A percentile compares a stretch with the other conserved stretches of the same genome.
phyloP scores from a whole-genome alignment of 2,113 vertebrate species.

The Chunga burmeisteri region DNA sequence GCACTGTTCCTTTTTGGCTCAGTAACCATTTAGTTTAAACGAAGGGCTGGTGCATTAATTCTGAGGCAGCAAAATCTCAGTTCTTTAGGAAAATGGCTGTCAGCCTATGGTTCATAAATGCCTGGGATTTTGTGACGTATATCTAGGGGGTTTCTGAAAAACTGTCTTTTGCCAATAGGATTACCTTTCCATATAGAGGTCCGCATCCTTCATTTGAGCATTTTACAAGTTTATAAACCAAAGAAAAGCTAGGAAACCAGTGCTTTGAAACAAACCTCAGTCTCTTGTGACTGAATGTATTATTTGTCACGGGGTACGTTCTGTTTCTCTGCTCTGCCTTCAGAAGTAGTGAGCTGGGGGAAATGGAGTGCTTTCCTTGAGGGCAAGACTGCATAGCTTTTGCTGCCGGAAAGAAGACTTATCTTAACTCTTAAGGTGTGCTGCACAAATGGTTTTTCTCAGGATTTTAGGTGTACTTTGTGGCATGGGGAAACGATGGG shows the following conservation, averaged over 20 bases:
- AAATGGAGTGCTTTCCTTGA: neutral
- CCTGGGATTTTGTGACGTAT: neutral
- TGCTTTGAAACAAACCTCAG: neutral
- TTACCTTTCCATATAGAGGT: neutral
- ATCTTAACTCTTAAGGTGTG: neutral
- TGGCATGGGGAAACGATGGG: neutral
- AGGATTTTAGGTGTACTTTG: neutral
- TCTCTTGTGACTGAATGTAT: neutral
- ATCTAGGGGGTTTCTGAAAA: neutral
- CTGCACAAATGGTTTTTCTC: neutral
- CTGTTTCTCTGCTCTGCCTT: neutral
- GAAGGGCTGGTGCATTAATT: neutral
- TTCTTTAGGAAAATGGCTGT: neutral
- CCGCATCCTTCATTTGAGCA: neutral
- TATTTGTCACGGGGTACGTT: neutral
- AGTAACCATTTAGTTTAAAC: neutral
- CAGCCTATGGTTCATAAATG: neutral
- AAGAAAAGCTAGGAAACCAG: neutral
- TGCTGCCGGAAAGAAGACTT: neutral
- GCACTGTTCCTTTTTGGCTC: neutral
- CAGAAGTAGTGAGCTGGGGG: neutral
- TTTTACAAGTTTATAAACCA: neutral
- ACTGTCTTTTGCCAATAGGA: neutral
- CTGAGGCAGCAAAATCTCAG: neutral
- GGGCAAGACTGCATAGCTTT: neutral